Percentiles rank a stretch among this genome's conserved stretches.
phyloP scores from a whole-genome alignment of 2,888 invertebrate species.

The Magallana nippona region DNA sequence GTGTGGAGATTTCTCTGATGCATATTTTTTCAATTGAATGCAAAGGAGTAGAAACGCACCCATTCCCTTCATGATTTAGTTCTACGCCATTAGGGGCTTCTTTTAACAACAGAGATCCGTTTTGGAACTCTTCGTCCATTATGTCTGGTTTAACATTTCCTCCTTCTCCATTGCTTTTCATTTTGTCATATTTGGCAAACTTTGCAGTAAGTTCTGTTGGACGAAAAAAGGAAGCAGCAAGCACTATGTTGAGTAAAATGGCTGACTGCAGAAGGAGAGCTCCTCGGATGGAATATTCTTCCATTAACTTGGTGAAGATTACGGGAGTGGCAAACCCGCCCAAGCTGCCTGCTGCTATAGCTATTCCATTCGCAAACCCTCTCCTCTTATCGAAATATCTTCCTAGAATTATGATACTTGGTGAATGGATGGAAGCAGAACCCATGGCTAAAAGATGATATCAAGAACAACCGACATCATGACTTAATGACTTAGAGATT shows the following conservation, averaged over 20 bases:
- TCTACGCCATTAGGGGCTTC: background rate
- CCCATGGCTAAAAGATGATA: slow-evolving; percentile 41
- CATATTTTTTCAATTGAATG: background rate
- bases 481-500: background rate
- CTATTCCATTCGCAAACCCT: slow-evolving; percentile 40
- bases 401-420: slow-evolving; percentile 40
- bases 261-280: slow-evolving; percentile 41
- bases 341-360: slow-evolving; percentile 39
- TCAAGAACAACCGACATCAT: background rate
- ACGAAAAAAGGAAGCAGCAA: slow-evolving; percentile 36
- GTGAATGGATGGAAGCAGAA: slow-evolving; percentile 40
- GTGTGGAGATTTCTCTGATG: background rate
- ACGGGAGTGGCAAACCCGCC: slow-evolving; percentile 37
- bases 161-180: background rate
- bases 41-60: background rate
- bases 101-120: background rate
- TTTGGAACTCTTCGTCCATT: background rate
- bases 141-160: background rate
- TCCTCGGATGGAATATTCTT: slow-evolving; percentile 27
- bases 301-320: slow-evolving; percentile 37
- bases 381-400: slow-evolving; percentile 43
- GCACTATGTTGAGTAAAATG: slow-evolving; percentile 32
- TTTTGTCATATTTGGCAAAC: background rate
- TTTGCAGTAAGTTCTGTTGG: slow-evolving; percentile 34
- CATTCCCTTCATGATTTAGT: background rate